Evolutionary conservation across 2,113 vertebrate genomes (phyloP), one percentile per base, ranked within the genome.

Genomic region (Zingel zingel): DNA sequence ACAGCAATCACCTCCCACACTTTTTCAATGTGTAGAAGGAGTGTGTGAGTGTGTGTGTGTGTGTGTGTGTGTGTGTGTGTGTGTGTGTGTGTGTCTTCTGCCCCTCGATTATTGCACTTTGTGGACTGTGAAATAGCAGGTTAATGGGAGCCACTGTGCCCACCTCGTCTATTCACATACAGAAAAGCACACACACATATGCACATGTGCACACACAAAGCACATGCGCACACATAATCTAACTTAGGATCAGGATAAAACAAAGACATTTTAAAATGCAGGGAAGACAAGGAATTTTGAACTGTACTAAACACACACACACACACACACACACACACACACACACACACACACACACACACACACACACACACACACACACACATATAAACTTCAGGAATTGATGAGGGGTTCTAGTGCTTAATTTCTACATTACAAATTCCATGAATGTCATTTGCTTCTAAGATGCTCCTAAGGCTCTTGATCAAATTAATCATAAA

Each of bases 91-190:
- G 27, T 67, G 30, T 80, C 48, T 63, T 65, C 45, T 59, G 36
- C 68, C 51, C 43, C 45, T 51, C 73, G 33, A 80, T 91, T 88
- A 89, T 86, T 91, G 68, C 76, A 82, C 84, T 87, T 91, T 90
- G 85, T 89, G 83, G 88, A 86, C 79, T 88, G 90, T 91, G 89
- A 92, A 90, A 91, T 81, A 79, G 77, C 64, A 89, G 84, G 84
- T 91, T 91, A 88, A 90, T 85, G 57, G 67, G 56, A 84, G 45
- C 39, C 4, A 3, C 64, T 74, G 76, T 76, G 62, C 73, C 62
- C 82, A 75, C 57, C 36, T 82, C 79, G 81, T 86, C 79, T 82
- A 59, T 69, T 87, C 61, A 74, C 63, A 78, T 83, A 54, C 64
- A 72, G 45, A 61, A 85, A 87, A 51, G 5, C 47, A 74, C 43